phyloP scores from a whole-genome alignment of 2,113 vertebrate genomes.

The Patagioenas fasciata region DNA sequence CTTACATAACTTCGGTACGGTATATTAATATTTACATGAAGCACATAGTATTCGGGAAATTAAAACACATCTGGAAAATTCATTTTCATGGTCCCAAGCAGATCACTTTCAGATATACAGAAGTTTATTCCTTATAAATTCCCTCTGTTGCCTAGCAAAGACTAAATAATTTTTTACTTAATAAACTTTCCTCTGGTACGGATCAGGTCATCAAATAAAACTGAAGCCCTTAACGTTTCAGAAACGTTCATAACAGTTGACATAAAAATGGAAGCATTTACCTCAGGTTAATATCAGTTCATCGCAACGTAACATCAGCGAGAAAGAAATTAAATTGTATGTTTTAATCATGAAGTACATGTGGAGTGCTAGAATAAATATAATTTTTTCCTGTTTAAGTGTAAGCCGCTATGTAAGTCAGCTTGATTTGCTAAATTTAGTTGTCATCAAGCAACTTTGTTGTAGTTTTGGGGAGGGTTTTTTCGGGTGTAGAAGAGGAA shows the following conservation, averaged over 20 bases:
- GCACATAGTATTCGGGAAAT: background rate
- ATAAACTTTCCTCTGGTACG: background rate
- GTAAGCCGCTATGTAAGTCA: background rate
- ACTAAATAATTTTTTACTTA: background rate
- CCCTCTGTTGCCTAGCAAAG: conserved; percentile 12
- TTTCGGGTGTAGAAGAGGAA: background rate
- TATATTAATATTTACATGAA: background rate
- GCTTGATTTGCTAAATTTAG: background rate
- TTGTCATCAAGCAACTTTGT: background rate
- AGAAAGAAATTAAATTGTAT: background rate
- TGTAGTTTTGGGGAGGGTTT: background rate
- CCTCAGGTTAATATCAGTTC: conserved; percentile 34
- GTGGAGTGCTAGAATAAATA: background rate
- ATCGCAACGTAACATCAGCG: background rate
- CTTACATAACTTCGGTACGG: background rate
- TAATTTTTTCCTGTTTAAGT: background rate
- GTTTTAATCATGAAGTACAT: background rate
- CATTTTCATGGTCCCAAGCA: conserved; percentile 11
- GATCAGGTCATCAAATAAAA: conserved; percentile 27
- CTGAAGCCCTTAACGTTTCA: background rate
- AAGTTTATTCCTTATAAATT: conserved; percentile 11
- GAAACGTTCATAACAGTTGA: background rate
- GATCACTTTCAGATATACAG: background rate
- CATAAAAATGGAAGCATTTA: background rate
- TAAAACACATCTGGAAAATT: conserved; percentile 38